These are phyloP conservation scores for Siphamia tubifer DNA, from an alignment of 2,113 vertebrate species.

Conservation along the genomic window DNA sequence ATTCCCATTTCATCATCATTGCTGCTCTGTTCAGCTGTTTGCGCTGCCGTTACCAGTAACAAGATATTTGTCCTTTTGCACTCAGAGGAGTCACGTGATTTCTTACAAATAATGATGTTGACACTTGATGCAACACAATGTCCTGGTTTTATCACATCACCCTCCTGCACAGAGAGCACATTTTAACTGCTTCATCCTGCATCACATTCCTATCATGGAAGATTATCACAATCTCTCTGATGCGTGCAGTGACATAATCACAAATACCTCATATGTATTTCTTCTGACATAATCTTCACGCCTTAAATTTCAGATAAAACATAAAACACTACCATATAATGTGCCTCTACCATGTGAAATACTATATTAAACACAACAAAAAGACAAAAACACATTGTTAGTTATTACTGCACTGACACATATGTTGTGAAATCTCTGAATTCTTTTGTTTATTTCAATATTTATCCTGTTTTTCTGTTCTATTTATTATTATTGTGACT, in stretches of 20 bases:
- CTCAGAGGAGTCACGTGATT: not conserved
- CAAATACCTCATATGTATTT: not conserved
- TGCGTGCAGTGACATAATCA: slow-evolving; percentile 6
- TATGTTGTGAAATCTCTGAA: too few species aligned
- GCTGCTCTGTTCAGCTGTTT: not conserved
- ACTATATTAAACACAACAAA: too few species aligned
- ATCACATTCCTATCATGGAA: slow-evolving; percentile 3
- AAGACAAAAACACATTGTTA: too few species aligned
- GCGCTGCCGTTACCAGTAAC: not conserved
- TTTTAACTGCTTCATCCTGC: slow-evolving; percentile 17
- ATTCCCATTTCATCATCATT: not conserved
- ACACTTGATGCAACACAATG: not conserved
- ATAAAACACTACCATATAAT: too few species aligned
- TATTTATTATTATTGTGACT: too few species aligned
- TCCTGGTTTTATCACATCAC: not conserved
- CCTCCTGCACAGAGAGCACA: not conserved
- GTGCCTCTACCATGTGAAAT: too few species aligned
- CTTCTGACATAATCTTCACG: not conserved
- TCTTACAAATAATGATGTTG: not conserved
- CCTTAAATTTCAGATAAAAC: not conserved
- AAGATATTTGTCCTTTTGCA: not conserved
- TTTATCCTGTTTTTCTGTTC: too few species aligned
- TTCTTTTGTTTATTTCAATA: too few species aligned
- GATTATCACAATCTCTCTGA: slow-evolving; percentile 11
- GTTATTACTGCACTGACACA: too few species aligned